Conservation (phyloP, 2,888 invertebrate species). For the Drosophila kokeensis region DNA sequence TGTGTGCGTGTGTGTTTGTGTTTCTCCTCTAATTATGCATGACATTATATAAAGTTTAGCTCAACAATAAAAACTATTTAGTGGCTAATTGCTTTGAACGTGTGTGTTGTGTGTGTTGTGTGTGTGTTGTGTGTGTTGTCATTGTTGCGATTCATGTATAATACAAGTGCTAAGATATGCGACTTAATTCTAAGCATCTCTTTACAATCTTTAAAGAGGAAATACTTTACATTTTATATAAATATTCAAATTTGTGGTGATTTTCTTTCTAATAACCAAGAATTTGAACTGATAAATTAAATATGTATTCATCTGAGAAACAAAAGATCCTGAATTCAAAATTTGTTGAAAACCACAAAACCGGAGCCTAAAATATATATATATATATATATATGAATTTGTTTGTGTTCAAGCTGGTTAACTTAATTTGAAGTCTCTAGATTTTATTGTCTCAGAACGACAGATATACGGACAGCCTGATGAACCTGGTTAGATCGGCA, state of each 20-base stretch:
- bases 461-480: rapidly evolving
- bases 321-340: no score
- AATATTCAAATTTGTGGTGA: not conserved
- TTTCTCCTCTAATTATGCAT: constrained; percentile 67
- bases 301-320: not conserved
- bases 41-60: constrained; percentile 77
- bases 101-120: not conserved
- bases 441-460: not conserved
- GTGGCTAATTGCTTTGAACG: constrained; percentile 65
- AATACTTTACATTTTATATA: not conserved
- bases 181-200: not conserved
- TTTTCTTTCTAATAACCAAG: not conserved
- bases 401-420: not conserved
- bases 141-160: constrained; percentile 1
- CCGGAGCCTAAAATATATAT: not conserved
- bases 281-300: not conserved
- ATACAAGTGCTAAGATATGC: not conserved
- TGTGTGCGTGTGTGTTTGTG: constrained; percentile 10
- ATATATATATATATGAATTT: not conserved
- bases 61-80: constrained; percentile 80
- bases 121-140: constrained; percentile 11
- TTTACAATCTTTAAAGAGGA: not conserved
- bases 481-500: not conserved
- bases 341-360: no score
- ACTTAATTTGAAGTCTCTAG: not conserved